A percentile compares a stretch with the other conserved stretches of the same genome.
Evolutionary conservation across 1,140 invertebrate species (phyloP).

Genomic region (Eriosoma lanigerum): DNA sequence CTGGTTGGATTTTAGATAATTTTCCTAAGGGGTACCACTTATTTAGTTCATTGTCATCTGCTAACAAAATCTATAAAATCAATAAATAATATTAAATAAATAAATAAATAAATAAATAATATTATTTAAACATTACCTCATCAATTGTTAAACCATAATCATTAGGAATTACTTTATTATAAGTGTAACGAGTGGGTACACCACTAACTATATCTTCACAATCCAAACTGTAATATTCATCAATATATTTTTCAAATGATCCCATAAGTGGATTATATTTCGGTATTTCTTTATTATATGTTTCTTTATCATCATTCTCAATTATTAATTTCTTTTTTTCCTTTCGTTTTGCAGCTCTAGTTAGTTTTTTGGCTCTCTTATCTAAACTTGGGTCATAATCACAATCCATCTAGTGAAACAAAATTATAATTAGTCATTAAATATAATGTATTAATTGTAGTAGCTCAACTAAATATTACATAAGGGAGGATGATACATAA

Average conservation of each 20-base stretch:
- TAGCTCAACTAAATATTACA: no score
- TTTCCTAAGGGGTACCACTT: constrained; percentile 93
- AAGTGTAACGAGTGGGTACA: constrained; percentile 89
- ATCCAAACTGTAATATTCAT: constrained; percentile 92
- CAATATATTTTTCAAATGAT: constrained; percentile 84
- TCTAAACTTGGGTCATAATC: constrained; percentile 71
- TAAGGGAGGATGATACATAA: no score
- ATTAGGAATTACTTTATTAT: constrained; percentile 84
- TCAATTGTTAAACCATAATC: constrained; percentile 87
- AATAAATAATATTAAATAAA: background rate
- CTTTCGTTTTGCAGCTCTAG: constrained; percentile 57
- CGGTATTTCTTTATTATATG: constrained; percentile 67
- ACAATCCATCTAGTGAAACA: constrained; percentile 76
- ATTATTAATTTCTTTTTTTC: constrained; percentile 66
- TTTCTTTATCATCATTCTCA: constrained; percentile 59
- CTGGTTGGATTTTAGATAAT: constrained; percentile 75
- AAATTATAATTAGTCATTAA: constrained; percentile 22
- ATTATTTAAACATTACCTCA: constrained; percentile 66
- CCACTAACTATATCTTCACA: constrained; percentile 94
- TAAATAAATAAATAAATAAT: background rate
- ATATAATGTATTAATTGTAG: background rate
- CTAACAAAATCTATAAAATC: constrained; percentile 74
- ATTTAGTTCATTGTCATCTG: constrained; percentile 91
- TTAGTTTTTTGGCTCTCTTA: constrained; percentile 44
- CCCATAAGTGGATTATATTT: constrained; percentile 73